A percentile compares a stretch with the other conserved stretches of the same genome.
Conservation (phyloP, 2,888 invertebrate genomes). For the Xanthia togata region DNA sequence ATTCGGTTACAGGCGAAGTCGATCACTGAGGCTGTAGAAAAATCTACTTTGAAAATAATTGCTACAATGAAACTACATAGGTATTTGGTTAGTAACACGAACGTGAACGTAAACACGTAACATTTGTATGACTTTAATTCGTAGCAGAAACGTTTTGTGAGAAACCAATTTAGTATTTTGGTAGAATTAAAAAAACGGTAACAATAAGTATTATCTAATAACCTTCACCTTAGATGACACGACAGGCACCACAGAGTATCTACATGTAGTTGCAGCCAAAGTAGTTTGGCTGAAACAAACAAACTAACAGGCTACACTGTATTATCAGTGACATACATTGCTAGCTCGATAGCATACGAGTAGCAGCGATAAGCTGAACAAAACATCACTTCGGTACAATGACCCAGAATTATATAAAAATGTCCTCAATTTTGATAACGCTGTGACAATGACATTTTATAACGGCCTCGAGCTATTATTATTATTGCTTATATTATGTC, state of each 20-base stretch:
- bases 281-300: slow-evolving; percentile 78
- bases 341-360: slow-evolving; percentile 82
- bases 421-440: slow-evolving; percentile 87
- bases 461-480: slow-evolving; percentile 75
- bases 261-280: slow-evolving; percentile 58
- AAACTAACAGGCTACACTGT: slow-evolving; percentile 75
- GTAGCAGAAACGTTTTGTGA: slow-evolving; percentile 2
- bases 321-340: slow-evolving; percentile 89
- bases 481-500: slow-evolving; percentile 64
- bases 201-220: slow-evolving; percentile 26
- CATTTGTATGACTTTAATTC: slow-evolving; percentile 6
- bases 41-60: slow-evolving; percentile 24
- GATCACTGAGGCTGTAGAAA: slow-evolving; percentile 18
- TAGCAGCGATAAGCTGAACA: slow-evolving; percentile 86
- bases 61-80: slow-evolving; percentile 1
- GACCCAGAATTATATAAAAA: slow-evolving; percentile 90
- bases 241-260: slow-evolving; percentile 20
- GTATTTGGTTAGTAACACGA: slow-evolving; percentile 12
- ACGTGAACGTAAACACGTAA: not conserved
- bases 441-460: slow-evolving; percentile 88
- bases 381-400: slow-evolving; percentile 88
- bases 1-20: slow-evolving; percentile 43
- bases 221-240: slow-evolving; percentile 51
- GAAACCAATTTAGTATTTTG: not conserved
- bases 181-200: not conserved